phyloP scores from a whole-genome alignment of 2,797 vertebrate genomes.

The Xenentodon cancila region DNA sequence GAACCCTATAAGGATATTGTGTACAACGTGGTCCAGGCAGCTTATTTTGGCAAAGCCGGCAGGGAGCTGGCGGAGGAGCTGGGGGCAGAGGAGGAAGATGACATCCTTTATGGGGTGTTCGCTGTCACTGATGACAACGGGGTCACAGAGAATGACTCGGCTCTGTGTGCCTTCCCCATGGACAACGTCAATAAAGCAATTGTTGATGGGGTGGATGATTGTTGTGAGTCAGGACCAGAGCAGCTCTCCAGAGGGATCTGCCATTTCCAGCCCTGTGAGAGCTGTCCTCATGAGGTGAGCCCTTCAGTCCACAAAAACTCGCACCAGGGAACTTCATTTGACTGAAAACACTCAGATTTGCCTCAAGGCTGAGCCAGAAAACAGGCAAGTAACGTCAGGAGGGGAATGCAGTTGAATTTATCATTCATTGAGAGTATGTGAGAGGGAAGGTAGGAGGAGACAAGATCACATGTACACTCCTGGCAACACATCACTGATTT shows the following conservation, averaged over 20 bases:
- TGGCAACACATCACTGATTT: no score
- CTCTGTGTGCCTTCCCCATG: constrained; percentile 92
- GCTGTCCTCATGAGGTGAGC: constrained; percentile 92
- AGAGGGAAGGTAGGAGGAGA: no score
- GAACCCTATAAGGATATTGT: constrained; percentile 73
- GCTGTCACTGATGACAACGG: constrained; percentile 76
- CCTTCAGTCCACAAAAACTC: constrained; percentile 1
- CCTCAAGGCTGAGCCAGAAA: no score
- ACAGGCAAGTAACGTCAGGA: no score
- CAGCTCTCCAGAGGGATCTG: constrained; percentile 85
- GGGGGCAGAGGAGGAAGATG: constrained; percentile 77
- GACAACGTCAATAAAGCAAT: constrained; percentile 85
- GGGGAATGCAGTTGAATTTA: no score
- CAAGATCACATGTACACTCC: no score
- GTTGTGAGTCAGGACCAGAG: constrained; percentile 81
- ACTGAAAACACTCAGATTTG: no score
- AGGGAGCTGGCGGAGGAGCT: constrained; percentile 86
- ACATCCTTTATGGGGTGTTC: constrained; percentile 91
- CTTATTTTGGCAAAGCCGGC: constrained; percentile 85
- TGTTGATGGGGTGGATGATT: constrained; percentile 84
- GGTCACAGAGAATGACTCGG: constrained; percentile 77
- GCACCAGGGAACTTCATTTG: no score
- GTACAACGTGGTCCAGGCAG: constrained; percentile 91
- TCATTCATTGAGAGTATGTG: no score
- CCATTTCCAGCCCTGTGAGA: constrained; percentile 88